These are phyloP conservation scores for Bugula neritina DNA, from an alignment of 2,888 invertebrate genomes.

Conservation along the genomic window DNA sequence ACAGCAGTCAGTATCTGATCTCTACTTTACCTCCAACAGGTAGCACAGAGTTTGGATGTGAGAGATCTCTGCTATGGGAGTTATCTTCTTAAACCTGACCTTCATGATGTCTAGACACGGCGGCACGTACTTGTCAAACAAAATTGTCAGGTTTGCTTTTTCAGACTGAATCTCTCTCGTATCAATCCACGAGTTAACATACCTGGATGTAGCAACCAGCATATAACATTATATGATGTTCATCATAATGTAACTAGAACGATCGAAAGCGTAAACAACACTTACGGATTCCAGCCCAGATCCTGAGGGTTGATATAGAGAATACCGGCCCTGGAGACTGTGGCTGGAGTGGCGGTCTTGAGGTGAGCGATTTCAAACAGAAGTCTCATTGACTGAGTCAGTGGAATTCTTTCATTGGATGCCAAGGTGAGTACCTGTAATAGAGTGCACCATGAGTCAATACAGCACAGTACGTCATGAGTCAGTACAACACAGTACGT, in stretches of 20 bases:
- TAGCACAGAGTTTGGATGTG: conserved; percentile 85
- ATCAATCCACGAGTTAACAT: conserved; percentile 70
- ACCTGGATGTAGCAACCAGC: conserved; percentile 52
- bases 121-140: conserved; percentile 94
- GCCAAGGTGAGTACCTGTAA: conserved; percentile 77
- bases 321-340: conserved; percentile 92
- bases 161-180: conserved; percentile 58
- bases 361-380: conserved; percentile 95
- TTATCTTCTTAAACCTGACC: conserved; percentile 86
- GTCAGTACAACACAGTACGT: no score
- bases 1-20: no score
- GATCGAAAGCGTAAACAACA: no score
- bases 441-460: no score
- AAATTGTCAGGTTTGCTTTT: conserved; percentile 75
- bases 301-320: conserved; percentile 92
- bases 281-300: conserved; percentile 87
- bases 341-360: conserved; percentile 91
- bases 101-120: conserved; percentile 79
- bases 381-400: conserved; percentile 85
- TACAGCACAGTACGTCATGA: no score
- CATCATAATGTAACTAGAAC: no score
- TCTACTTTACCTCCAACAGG: conserved; percentile 66
- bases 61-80: conserved; percentile 87
- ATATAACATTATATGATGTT: no score
- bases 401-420: conserved; percentile 89